Conservation (phyloP, 1,140 invertebrate species). For the Mactra quadrangularis region DNA sequence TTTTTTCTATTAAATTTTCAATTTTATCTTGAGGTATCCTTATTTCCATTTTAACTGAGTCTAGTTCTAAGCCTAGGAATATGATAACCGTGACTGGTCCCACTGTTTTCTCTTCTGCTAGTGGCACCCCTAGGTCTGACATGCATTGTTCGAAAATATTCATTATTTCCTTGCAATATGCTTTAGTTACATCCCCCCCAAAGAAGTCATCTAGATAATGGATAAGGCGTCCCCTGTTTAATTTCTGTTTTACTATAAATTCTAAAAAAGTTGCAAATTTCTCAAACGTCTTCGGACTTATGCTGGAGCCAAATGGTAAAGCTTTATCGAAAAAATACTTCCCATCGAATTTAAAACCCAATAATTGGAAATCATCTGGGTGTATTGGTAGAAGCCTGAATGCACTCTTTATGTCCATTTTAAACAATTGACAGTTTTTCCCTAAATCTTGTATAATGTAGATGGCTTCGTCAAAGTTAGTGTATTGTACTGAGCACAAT, state of each 20-base stretch:
- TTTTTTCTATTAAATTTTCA: slow-evolving; percentile 15
- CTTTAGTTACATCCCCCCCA: neutral
- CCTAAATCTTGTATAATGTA: slow-evolving; percentile 57
- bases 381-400: slow-evolving; percentile 46
- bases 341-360: slow-evolving; percentile 19
- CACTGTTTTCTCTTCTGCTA: slow-evolving; percentile 47
- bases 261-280: slow-evolving; percentile 27
- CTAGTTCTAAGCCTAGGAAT: slow-evolving; percentile 53
- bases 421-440: neutral
- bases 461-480: slow-evolving; percentile 60
- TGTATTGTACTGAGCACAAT: slow-evolving; percentile 56
- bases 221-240: neutral
- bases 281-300: slow-evolving; percentile 23
- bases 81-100: slow-evolving; percentile 19
- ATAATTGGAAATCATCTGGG: slow-evolving; percentile 20
- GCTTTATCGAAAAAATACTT: slow-evolving; percentile 35
- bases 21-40: slow-evolving; percentile 38
- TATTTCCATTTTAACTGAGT: slow-evolving; percentile 46
- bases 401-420: slow-evolving; percentile 56
- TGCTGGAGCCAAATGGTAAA: slow-evolving; percentile 31
- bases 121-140: slow-evolving; percentile 5
- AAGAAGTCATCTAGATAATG: slow-evolving; percentile 40
- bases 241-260: neutral
- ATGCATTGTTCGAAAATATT: neutral
- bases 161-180: neutral